Base-by-base conservation (phyloP, 2,888 invertebrate genomes). In the Apamea epomidion region DNA sequence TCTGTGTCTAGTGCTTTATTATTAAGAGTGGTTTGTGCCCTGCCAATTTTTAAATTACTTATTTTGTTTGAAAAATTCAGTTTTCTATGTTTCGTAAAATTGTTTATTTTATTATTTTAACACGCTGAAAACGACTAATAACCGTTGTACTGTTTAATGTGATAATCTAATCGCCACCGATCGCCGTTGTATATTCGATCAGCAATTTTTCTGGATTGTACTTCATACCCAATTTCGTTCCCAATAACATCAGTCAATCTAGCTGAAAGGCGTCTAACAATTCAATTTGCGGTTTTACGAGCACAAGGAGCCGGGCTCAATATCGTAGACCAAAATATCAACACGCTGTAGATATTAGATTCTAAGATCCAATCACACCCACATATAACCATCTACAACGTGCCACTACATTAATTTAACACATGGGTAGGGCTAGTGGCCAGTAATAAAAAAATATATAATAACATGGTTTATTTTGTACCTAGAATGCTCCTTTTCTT, bases 261-360 rank as follows among this genome's bases (percentile, higher is more conserved):
- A 54, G 32, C 74, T 37, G 32, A 32, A 80, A 54, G n/a, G 18
- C 73, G 32, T 64, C 21, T 72, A 78, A 71, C 78, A 77, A 71
- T 81, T 84, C 65, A 83, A 71, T 84, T 81, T 84, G 81, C 10
- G 78, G 84, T 70, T 77, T 70, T 60, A 77, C 78, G 70, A 69
- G 78, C 42, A n/a, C 78, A 71, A 32, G 32, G 5, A 60, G 16
- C n/a, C n/a, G 16, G 51, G n/a, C n/a, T 45, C 21, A 54, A 80
- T 73, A 37, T 64, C 42, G 42, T 65, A 51, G 84, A 71, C 32
- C 60, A 60, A 65, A n/a, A 78, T 77, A 70, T 78, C 78, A 84
- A 81, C 84, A 84, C 78, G n/a, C 16, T 32, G 65, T 76, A 58
- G 29, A 78, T 83, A 70, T 83, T 76, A 42, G 48, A 69, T 70